Evolutionary conservation across 2,797 vertebrate species (phyloP), one percentile per base, ranked within the genome.

Genomic region (Pseudomugil tenellus): DNA sequence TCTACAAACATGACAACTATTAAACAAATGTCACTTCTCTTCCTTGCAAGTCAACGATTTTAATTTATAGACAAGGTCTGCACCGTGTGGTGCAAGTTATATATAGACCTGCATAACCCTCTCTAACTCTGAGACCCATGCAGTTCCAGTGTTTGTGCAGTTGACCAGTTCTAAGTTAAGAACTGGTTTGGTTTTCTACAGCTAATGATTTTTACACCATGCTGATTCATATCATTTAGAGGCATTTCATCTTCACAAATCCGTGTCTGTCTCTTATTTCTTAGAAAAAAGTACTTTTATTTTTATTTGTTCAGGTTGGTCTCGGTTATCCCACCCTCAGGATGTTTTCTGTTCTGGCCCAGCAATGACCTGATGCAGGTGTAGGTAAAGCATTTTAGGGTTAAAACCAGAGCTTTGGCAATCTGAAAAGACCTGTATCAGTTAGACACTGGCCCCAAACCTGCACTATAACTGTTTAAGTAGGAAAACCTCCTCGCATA

Each of bases 21-120:
- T 63, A 62, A 64, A 70, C 59, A 43, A 25, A 10, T 16, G 16
- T 67, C 57, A 78, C 63, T 57, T 29, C 70, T 74, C 79, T 84
- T 73, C 86, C 65, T 86, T 64, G 61, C 69, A 76, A 87, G 81
- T 67, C 34, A 25, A 76, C 74, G 73, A 58, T 88, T 91, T 87
- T 16, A 69, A 91, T 91, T 88, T 80, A 67, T 5, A 46, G 59
- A 23, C 57, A 61, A 77, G 41, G 41, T 9, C 19, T 43, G 41
- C 19, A 7, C 19, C 41, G 17, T 16, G 7, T 43, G 41, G 41
- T 43, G n/a, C 2, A 65, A 71, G 77, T 73, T 71, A 72, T 83
- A 71, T 76, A 67, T 77, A 58, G 77, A 72, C 63, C 69, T 65
- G 65, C 77, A 43, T 74, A 66, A 84, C 76, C 55, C 54, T 68